Evolutionary conservation across 2,113 vertebrate species (phyloP), one percentile per base, ranked within the genome.

Genomic region (Daboia siamensis): DNA sequence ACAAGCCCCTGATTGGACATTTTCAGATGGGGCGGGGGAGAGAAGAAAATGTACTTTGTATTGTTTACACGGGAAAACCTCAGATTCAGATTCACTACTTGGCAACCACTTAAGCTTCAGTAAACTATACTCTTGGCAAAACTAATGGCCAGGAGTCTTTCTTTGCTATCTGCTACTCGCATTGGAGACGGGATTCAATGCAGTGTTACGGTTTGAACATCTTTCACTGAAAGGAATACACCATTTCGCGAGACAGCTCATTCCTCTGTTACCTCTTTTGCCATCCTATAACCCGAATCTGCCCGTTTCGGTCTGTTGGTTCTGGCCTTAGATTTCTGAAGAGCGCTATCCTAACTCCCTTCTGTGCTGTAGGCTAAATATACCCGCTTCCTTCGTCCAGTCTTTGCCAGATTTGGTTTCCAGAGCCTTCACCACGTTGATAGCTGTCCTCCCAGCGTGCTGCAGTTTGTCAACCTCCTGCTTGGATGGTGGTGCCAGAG

Each of bases 301-400:
- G n/a, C n/a, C n/a, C 69, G 5, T 7, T 74, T 17, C 13, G 5
- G 15, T 7, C 69, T 33, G n/a, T 39, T 7, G 69, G n/a, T 39
- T 74, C 69, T 74, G 69, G n/a, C 7, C 69, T 39, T 20, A 2
- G n/a, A 1, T 13, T 15, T 39, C 13, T 74, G 69, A 74, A 74
- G n/a, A 39, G 69, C 29, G 1, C 15, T 6, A 0, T 15, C n/a
- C 0, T 39, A 20, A 3, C n/a, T 74, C n/a, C n/a, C 64, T 10
- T 6, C 69, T 74, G 2, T 39, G n/a, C 69, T 33, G n/a, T n/a
- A 17, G 2, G 15, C 69, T 74, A 39, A 39, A 39, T 7, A 3
- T 20, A 8, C 69, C 69, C 39, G 39, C 39, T 39, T 39, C 39
- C 69, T 74, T 39, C 64, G 3, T 74, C 69, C 69, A 39, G 69